Evolutionary conservation across 37 sponge, comb jelly and placozoan species (phyloP).

Genomic region (Petrosia ficiformis): DNA sequence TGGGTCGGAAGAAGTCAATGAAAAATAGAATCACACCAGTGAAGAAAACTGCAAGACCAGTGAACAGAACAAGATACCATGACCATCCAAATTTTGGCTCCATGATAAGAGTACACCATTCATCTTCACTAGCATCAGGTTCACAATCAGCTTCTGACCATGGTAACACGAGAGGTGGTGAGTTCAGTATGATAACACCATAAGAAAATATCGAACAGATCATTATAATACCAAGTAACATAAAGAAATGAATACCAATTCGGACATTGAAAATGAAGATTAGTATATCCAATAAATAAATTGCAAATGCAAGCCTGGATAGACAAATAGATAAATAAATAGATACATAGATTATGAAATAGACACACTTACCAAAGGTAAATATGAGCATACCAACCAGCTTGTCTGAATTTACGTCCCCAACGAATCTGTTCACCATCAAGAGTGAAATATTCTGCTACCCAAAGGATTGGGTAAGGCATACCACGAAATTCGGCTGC

Average conservation of each 20-base stretch:
- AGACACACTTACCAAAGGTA: constrained; percentile 77
- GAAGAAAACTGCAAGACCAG: constrained; percentile 51
- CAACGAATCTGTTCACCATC: constrained; percentile 93
- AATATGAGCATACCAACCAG: constrained; percentile 84
- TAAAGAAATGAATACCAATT: constrained; percentile 47
- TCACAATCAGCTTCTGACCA: constrained; percentile 29
- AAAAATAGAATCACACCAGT: constrained; percentile 42
- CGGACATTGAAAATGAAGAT: constrained; percentile 67
- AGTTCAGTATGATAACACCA: constrained; percentile 69
- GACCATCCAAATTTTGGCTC: constrained; percentile 72
- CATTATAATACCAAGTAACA: constrained; percentile 61
- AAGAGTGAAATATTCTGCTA: constrained; percentile 90
- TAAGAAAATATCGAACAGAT: constrained; percentile 53
- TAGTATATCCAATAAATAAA: constrained; percentile 58
- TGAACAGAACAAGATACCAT: constrained; percentile 63
- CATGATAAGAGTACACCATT: constrained; percentile 6
- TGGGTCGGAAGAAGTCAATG: constrained; percentile 65
- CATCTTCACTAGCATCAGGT: background rate
- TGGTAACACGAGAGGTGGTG: constrained; percentile 62
- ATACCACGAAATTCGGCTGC: constrained; percentile 70
- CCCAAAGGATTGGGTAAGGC: constrained; percentile 93
- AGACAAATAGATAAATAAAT: too few species aligned
- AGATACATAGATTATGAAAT: too few species aligned
- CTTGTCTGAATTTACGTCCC: constrained; percentile 77
- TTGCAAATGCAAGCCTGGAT: constrained; percentile 59